Base-by-base conservation (phyloP, 1,140 invertebrate genomes). In the Papilio xuthus region DNA sequence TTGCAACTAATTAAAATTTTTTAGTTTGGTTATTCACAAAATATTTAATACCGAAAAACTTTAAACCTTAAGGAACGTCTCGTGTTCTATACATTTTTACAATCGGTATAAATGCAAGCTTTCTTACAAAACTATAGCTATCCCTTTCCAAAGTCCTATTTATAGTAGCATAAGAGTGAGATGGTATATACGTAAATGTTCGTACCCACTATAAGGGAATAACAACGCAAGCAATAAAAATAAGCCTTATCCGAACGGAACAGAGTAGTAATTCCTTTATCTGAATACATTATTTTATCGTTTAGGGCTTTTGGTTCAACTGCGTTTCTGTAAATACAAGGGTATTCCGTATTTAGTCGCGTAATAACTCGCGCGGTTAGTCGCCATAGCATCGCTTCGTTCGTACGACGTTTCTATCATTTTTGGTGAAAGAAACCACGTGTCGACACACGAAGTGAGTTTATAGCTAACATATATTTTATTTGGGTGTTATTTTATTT, bases 151-250 rank as follows among this genome's bases (percentile, higher is more conserved):
- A 74, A 83, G 50, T 41, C 32, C 44, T 13, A 10, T 78, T 72
- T 80, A 53, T 74, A 78, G 26, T 81, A 80, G 26, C 80, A 47
- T 86, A 83, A 70, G 86, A 91, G 81, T 37, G 89, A 76, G 83
- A 88, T 81, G 84, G 82, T 83, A 81, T 81, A 88, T 82, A 42
- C 80, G 80, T 80, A 83, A 80, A 82, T 70, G 85, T 84, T 83
- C 67, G 78, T 80, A 78, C 83, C n/a, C 82, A 89, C 88, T 86
- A 88, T 85, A 87, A 80, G 85, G 80, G 78, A 77, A 73, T 53
- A 73, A 42, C 42, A 0, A 18, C 13, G 53, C 77, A 26, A 81
- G 78, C 73, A 63, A 80, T 41, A 12, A 74, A 85, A 83, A 47
- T 84, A 13, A 79, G 79, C 82, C 83, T 81, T 89, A 89, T 79